Base-by-base conservation (phyloP, 1,140 invertebrate species). In the Calycopis cecrops region DNA sequence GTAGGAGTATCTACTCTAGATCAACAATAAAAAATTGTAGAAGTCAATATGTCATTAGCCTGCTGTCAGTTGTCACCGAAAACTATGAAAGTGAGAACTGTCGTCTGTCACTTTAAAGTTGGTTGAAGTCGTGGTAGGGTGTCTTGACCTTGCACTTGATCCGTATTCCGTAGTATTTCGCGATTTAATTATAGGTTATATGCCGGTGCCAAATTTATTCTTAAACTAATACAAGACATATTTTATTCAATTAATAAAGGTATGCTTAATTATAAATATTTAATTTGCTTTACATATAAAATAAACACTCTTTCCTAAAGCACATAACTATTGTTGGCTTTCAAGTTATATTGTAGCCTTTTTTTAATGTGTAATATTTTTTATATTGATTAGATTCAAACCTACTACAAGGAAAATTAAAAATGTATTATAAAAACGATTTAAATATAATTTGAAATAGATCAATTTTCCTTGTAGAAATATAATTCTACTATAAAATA, bases 151-250 rank as follows among this genome's bases (percentile, higher is more conserved):
- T 55, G 55, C 14, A 55, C 55, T 54, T 55, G 52, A 21, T 51
- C 37, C 21, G 21, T 28, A 28, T 6, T 28, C 6, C 21, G 48
- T 54, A n/a, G 28, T 9, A 18, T 47, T 47, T 16, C 12, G 40
- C 40, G 40, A 44, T 28, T 17, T 40, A 42, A 48, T 55, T 55
- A 59, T 28, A 63, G 60, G 57, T 63, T 63, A 63, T 52, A 54
- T 58, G 52, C 62, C 62, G 62, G 62, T 61, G 49, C 33, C 3
- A 9, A 28, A 3, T 42, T 21, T 0, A 34, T 14, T 51, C 9
- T 40, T 49, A 38, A 42, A 38, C 9, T 9, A 56, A 56, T n/a
- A 35, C 4, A 35, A 28, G 21, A 28, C 2, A 28, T 28, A 28
- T 28, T 17, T 17, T 14, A 6, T 44, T n/a, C n/a, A 37, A 9